Conservation (phyloP, 2,888 invertebrate species). For the Noctua janthe region DNA sequence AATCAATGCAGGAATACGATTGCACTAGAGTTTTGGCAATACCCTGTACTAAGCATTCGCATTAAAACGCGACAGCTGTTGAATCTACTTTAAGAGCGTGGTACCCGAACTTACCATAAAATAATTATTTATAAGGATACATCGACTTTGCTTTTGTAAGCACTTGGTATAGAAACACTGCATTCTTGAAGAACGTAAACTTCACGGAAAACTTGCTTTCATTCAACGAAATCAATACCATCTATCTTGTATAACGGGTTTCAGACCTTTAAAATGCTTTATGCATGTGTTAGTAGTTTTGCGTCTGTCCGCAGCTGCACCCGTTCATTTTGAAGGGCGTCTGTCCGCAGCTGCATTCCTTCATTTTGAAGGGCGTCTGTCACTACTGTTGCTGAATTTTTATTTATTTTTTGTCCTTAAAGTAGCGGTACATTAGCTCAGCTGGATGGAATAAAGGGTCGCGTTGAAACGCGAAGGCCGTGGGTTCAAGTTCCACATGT, state of each 20-base stretch:
- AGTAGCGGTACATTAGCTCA: slow-evolving; percentile 30
- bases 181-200: too few relatives aligned
- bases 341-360: background rate
- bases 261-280: background rate
- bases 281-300: background rate
- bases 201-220: too few relatives aligned
- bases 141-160: too few relatives aligned
- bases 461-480: slow-evolving; percentile 27
- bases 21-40: too few relatives aligned
- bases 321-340: background rate
- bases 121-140: too few relatives aligned
- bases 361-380: background rate
- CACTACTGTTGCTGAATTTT: background rate
- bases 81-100: too few relatives aligned
- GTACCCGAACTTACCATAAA: too few relatives aligned
- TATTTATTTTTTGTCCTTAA: background rate
- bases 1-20: too few relatives aligned
- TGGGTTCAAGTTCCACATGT: slow-evolving; percentile 38
- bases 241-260: background rate
- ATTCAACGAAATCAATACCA: too few relatives aligned
- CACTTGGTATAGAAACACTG: too few relatives aligned
- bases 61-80: too few relatives aligned
- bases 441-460: slow-evolving; percentile 34
- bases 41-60: too few relatives aligned
- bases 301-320: background rate